Percentiles rank a stretch among this genome's conserved stretches.
These are phyloP conservation scores for Palythoa heliodiscus DNA, from an alignment of 92 coral and sea anemone species.

Conservation along the genomic window DNA sequence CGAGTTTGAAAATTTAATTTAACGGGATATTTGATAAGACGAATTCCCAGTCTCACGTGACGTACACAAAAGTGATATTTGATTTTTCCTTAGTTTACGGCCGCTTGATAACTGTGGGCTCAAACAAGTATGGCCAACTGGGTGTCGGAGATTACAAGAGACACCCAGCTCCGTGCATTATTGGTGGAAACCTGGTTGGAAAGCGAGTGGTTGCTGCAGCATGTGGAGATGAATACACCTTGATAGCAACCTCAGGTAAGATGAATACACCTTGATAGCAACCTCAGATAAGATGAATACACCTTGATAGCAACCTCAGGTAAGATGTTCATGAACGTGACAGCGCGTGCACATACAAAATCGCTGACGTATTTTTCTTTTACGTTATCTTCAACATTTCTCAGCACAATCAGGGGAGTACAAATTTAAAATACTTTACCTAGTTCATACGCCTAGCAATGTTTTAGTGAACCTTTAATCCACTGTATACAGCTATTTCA, in stretches of 20 bases:
- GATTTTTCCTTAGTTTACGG: constrained; percentile 72
- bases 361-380: too few species aligned
- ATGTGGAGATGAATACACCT: constrained; percentile 95
- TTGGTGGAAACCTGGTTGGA: constrained; percentile 84
- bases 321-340: constrained; percentile 23
- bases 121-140: constrained; percentile 93
- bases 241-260: constrained; percentile 92
- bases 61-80: neutral
- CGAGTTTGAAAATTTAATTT: too few species aligned
- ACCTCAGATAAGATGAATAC: constrained; percentile 94
- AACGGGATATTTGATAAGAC: neutral
- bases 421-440: too few species aligned
- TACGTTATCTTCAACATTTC: too few species aligned
- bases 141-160: constrained; percentile 88
- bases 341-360: too few species aligned
- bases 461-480: too few species aligned
- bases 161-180: constrained; percentile 88
- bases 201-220: constrained; percentile 85
- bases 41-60: too few species aligned
- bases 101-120: constrained; percentile 92
- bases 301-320: constrained; percentile 94
- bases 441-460: too few species aligned
- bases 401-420: too few species aligned
- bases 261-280: constrained; percentile 82
- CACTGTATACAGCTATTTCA: too few species aligned